Evolutionary conservation across 1,140 invertebrate genomes (phyloP), one percentile per base, ranked within the genome.

Genomic region (Tetranychus cinnabarinus): DNA sequence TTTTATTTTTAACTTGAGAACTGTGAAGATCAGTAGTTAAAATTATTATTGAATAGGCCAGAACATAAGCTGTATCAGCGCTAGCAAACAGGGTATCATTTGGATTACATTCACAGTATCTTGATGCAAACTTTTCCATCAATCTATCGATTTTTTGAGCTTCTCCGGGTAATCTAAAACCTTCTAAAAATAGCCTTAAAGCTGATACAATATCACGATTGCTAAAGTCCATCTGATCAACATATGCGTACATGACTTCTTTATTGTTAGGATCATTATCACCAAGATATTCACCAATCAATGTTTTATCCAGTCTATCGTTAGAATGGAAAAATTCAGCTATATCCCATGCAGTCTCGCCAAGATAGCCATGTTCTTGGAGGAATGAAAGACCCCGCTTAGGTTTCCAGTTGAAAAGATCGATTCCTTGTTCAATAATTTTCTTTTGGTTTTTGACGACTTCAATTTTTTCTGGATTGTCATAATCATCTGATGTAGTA

Each of bases 21-120:
- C 88, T 97, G 73, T 99, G 96, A 37, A 99, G 79, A 78, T 99
- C 96, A 7, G 96, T 99, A 13, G 96, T 98, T 42, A 99, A 74
- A 93, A 99, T 98, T 64, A 99, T 99, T 63, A 99, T 92, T 35
- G 95, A 98, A 74, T 96, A 99, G 13, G 92, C 92, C 56, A 99
- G 75, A 33, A 99, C 90, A 70, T 99, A 99, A 2, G 93, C 93
- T 1, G 93, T 92, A 72, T 99, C 96, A 1, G 95, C 96, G 74
- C 88, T 96, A 2, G 86, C 89, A 75, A 98, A 99, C 42, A 98
- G 72, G 23, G 84, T 84, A 70, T 90, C 87, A 65, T 83, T 91
- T 50, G 87, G 86, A 80, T 98, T 98, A 69, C 91, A 96, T 74
- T 95, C 89, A 72, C 87, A 96, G 70, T 96, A 99, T 69, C 93